Base-by-base conservation (phyloP, 2,888 invertebrate genomes). In the Neoascia interrupta region DNA sequence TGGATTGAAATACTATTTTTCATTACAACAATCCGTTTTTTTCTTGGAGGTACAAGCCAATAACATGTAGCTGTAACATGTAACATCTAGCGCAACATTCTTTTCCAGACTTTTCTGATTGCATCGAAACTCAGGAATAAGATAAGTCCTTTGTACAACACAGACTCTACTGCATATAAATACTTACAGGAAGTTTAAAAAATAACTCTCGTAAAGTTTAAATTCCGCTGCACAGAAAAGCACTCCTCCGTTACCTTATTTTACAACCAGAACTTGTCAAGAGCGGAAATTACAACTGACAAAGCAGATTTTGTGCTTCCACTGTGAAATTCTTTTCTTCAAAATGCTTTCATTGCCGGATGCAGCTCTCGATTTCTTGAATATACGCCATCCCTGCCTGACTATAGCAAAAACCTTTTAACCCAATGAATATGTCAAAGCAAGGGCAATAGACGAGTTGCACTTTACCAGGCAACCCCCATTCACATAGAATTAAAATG, bases 261-360 rank as follows among this genome's bases (percentile, higher is more conserved):
- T 23, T 23, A 36, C 10, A 18, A 37, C 11, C 10, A 26, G 36
- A n/a, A 19, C 34, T 47, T 70, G 61, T 70, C 47, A 68, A 47
- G 39, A 47, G 26, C 60, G 68, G 60, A 61, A 74, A 68, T 61
- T 68, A 61, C 47, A 74, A 41, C 47, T 61, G 49, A 68, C 61
- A 60, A 28, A 68, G 54, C 53, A 54, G 41, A 56, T 60, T 16
- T 64, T 3, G 39, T 26, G 18, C 18, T 11, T 60, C n/a, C 15
- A 49, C 5, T n/a, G 15, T 26, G 23, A 26, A 45, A 36, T 45
- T 16, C 28, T 11, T 21, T 15, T 61, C 43, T 39, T 31, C 18
- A 47, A 10, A 49, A 43, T 23, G 31, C 26, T 11, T 66, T 36
- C 45, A 15, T 23, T 21, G 43, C 49, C 47, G 72, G 63, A 63